phyloP scores from a whole-genome alignment of 1,140 invertebrate genomes.

The Prorops nasuta region DNA sequence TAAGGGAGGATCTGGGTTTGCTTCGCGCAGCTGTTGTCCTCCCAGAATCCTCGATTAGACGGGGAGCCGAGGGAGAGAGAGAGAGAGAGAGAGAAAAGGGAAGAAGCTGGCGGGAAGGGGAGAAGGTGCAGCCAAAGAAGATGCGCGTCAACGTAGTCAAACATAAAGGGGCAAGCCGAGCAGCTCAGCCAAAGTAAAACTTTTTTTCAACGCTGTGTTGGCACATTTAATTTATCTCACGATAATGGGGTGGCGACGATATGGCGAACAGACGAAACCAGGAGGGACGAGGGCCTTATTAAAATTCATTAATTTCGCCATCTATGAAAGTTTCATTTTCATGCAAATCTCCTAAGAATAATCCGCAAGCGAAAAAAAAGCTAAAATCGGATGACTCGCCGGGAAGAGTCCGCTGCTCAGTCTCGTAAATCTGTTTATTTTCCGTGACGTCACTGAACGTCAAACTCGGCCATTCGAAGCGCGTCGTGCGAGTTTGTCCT shows the following conservation, averaged over 20 bases:
- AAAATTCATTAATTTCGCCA: slow-evolving; percentile 55
- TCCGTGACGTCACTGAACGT: not conserved
- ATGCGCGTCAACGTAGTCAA: slow-evolving; percentile 5
- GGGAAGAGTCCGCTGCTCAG: slow-evolving; percentile 10
- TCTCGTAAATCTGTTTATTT: slow-evolving; percentile 15
- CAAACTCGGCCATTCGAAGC: not conserved
- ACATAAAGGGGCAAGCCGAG: not conserved
- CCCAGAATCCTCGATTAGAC: too few relatives aligned
- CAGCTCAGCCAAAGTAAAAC: slow-evolving; percentile 7
- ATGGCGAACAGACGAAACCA: slow-evolving; percentile 13
- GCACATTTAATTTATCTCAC: slow-evolving; percentile 30
- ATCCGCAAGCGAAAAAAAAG: slow-evolving; percentile 34
- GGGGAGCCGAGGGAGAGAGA: too few relatives aligned
- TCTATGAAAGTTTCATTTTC: slow-evolving; percentile 54
- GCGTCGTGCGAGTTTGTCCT: not conserved
- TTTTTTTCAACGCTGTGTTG: slow-evolving; percentile 22
- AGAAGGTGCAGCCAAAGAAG: slow-evolving; percentile 10
- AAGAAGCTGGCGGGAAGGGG: slow-evolving; percentile 13
- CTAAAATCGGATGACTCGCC: slow-evolving; percentile 21
- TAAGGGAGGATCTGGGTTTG: too few relatives aligned
- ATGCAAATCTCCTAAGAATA: slow-evolving; percentile 51
- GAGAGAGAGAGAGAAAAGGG: too few relatives aligned
- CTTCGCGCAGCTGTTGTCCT: too few relatives aligned
- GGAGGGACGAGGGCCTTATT: slow-evolving; percentile 35
- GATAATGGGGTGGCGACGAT: slow-evolving; percentile 27